Base-by-base conservation (phyloP, 2,888 invertebrate species). In the Apamea epomidion region DNA sequence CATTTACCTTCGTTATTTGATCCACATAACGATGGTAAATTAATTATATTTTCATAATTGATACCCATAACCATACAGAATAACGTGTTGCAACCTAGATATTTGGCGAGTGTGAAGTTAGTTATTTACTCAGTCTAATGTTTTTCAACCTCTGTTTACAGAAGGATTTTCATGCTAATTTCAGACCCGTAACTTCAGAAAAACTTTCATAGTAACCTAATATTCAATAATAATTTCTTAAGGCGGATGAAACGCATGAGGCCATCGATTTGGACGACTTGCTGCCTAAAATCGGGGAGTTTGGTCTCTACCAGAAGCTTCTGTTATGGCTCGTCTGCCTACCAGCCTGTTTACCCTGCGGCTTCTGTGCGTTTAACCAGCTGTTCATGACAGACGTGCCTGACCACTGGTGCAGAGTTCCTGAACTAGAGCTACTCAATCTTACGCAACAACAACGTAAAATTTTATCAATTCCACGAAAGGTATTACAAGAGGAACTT, bases 331-430 rank as follows among this genome's bases (percentile, higher is more conserved):
- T 99, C 76, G 98, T 99, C 81, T 99, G 99, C 91, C 96, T 99
- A 84, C 98, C 99, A 29, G 99, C 99, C 6, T 99, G 99, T 92
- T 97, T 99, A 89, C 99, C 99, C 0, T 99, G 99, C 91, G 99
- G 99, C 54, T 99, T 99, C 95, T 98, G 99, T 94, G 99, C 99
- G 8, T 99, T 99, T 95, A 99, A 99, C 96, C 99, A 99, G 95
- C 97, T 99, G 62, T 99, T 99, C 95, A 99, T 99, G 98, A 98
- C 99, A 8, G 98, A 99, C 90, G 98, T 98, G 60, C 99, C 99
- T 0, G 98, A 98, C 68, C 98, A 99, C 95, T 99, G 99, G 98
- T 99, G 99, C 93, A 97, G 95, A 83, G 97, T 98, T 45, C 98
- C 98, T 0, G 98, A 98, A 87, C 95, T 99, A 80, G 93, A 96